phyloP scores from a whole-genome alignment of 2,888 invertebrate genomes.

The Ormia ochracea region DNA sequence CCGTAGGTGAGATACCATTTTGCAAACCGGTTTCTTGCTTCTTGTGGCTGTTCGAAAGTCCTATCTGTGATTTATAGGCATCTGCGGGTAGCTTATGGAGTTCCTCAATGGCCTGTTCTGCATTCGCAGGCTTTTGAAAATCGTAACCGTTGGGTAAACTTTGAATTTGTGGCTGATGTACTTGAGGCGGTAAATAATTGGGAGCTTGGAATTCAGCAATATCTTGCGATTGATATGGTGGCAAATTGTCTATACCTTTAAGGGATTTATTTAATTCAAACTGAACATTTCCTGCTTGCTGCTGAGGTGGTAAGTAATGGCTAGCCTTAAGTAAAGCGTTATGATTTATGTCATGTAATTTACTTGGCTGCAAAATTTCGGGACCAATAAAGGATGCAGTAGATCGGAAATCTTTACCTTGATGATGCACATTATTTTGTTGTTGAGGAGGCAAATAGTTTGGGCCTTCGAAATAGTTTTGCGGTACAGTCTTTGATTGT shows the following conservation, averaged over 20 bases:
- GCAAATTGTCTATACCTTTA: slow-evolving; percentile 27
- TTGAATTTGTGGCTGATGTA: background rate
- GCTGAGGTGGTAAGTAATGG: slow-evolving; percentile 51
- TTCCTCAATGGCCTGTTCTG: slow-evolving; percentile 70
- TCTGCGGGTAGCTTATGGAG: slow-evolving; percentile 66
- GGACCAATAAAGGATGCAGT: background rate
- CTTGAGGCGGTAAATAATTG: slow-evolving; percentile 40
- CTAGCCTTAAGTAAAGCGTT: background rate
- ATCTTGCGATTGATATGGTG: background rate
- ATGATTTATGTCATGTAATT: background rate
- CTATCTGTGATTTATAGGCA: background rate
- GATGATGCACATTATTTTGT: background rate
- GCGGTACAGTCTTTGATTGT: background rate
- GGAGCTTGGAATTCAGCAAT: background rate
- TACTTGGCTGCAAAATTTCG: background rate
- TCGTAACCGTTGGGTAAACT: slow-evolving; percentile 69
- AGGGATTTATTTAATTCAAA: background rate
- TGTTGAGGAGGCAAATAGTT: background rate
- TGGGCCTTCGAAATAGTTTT: background rate
- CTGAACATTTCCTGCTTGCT: background rate
- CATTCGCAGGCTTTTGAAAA: slow-evolving; percentile 68
- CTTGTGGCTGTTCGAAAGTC: background rate
- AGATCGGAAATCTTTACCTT: slow-evolving; percentile 18
- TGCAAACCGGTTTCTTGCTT: background rate
- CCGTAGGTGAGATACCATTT: slow-evolving; percentile 24